Percentiles rank a stretch among this genome's conserved stretches.
phyloP scores from a whole-genome alignment of 2,888 invertebrate genomes.

The Mesorhabditis belari region DNA sequence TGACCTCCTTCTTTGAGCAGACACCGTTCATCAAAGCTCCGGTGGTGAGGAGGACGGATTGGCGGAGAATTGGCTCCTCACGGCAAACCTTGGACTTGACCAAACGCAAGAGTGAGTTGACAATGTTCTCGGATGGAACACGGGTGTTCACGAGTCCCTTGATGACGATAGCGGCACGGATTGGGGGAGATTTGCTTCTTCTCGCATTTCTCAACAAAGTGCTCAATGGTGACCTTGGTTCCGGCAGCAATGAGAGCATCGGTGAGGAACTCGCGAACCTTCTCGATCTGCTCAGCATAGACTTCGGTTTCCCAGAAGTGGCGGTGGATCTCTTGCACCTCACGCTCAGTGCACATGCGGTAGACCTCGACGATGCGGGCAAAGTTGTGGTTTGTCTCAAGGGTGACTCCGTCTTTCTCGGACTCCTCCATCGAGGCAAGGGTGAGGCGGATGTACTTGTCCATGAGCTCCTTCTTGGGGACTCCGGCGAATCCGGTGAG shows the following conservation, averaged over 20 bases:
- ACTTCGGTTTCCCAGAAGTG: constrained; percentile 16
- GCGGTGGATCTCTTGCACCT: constrained; percentile 24
- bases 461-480: neutral
- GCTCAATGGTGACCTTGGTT: constrained; percentile 29
- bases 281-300: constrained; percentile 15
- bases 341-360: constrained; percentile 30
- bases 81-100: constrained; percentile 12
- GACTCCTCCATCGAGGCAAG: neutral
- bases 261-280: constrained; percentile 32
- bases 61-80: constrained; percentile 12
- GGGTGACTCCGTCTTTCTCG: no score
- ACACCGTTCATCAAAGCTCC: constrained; percentile 24
- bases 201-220: constrained; percentile 21
- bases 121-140: constrained; percentile 22
- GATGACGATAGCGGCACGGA: constrained; percentile 19
- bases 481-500: constrained; percentile 1
- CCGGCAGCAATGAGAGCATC: constrained; percentile 38
- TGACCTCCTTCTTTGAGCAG: constrained; percentile 11
- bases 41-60: constrained; percentile 27
- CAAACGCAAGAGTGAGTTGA: constrained; percentile 16
- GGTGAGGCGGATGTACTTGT: neutral
- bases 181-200: constrained; percentile 10
- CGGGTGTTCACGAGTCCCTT: constrained; percentile 32
- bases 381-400: constrained; percentile 19
- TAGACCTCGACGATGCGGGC: constrained; percentile 39